Evolutionary conservation across 2,113 vertebrate species (phyloP).

Genomic region (Tetrao urogallus): DNA sequence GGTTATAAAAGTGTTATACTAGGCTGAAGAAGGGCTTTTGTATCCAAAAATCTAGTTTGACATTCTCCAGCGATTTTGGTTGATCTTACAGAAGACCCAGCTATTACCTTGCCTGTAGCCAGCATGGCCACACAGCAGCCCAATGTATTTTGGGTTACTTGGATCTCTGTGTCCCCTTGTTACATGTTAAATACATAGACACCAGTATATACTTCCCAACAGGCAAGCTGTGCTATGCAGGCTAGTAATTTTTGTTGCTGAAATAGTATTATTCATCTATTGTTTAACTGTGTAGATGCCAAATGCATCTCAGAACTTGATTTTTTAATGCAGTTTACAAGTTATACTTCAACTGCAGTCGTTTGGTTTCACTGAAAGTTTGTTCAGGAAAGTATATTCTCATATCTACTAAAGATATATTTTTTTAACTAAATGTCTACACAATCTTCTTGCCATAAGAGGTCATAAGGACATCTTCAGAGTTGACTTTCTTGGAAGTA

Average conservation of each 20-base stretch:
- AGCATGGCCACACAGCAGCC: neutral
- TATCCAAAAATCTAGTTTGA: neutral
- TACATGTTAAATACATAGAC: neutral
- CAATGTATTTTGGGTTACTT: neutral
- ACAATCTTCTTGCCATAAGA: neutral
- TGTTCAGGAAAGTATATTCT: neutral
- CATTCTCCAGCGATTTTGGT: neutral
- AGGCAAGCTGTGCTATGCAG: neutral
- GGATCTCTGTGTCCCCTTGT: neutral
- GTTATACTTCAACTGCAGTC: neutral
- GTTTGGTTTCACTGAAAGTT: neutral
- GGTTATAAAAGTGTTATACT: neutral
- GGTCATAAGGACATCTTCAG: neutral
- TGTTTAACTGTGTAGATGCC: neutral
- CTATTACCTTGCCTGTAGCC: neutral
- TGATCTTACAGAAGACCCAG: rapidly evolving
- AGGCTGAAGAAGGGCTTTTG: neutral
- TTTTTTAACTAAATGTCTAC: neutral
- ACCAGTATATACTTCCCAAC: rapidly evolving
- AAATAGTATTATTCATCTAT: neutral
- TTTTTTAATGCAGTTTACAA: neutral
- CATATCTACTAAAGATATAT: neutral
- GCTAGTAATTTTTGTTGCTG: neutral
- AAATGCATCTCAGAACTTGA: neutral
- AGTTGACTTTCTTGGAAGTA: neutral